phyloP scores from a whole-genome alignment of 2,888 invertebrate species.

The Ophion ellenae region DNA sequence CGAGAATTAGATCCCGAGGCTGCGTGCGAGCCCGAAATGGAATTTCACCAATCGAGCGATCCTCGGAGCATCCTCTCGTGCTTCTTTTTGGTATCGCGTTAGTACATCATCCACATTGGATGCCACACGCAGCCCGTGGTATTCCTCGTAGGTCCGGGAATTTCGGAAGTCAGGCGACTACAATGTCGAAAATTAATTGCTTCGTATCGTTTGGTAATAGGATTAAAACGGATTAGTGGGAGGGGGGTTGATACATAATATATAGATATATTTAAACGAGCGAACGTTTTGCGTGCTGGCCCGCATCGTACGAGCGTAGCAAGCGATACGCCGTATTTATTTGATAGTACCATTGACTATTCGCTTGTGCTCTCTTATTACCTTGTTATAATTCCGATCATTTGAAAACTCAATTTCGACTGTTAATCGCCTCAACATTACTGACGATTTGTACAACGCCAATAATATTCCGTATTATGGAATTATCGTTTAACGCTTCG shows the following conservation, averaged over 20 bases:
- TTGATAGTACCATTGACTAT: conserved; percentile 63
- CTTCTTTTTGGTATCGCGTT: conserved; percentile 1
- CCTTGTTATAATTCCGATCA: conserved; percentile 49
- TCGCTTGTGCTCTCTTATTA: conserved; percentile 25
- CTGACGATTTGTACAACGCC: conserved; percentile 19
- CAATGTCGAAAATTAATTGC: conserved; percentile 73
- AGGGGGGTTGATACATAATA: conserved; percentile 67
- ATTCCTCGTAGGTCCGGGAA: conserved; percentile 4
- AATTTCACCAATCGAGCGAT: conserved; percentile 32
- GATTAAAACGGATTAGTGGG: conserved; percentile 76
- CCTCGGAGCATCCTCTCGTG: conserved; percentile 22
- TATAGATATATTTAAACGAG: conserved; percentile 56
- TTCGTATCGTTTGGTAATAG: conserved; percentile 72
- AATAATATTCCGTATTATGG: background rate
- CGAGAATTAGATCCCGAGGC: background rate
- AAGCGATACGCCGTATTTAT: conserved; percentile 73
- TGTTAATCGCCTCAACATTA: conserved; percentile 27
- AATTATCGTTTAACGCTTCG: background rate
- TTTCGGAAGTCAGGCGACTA: conserved; percentile 66
- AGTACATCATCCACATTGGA: conserved; percentile 8
- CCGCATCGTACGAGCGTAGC: conserved; percentile 54
- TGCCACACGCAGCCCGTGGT: background rate
- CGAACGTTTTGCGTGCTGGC: conserved; percentile 37
- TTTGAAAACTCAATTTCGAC: conserved; percentile 21
- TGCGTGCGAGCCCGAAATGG: conserved; percentile 9